phyloP scores from a whole-genome alignment of 2,113 vertebrate genomes.

The Odontesthes bonariensis region DNA sequence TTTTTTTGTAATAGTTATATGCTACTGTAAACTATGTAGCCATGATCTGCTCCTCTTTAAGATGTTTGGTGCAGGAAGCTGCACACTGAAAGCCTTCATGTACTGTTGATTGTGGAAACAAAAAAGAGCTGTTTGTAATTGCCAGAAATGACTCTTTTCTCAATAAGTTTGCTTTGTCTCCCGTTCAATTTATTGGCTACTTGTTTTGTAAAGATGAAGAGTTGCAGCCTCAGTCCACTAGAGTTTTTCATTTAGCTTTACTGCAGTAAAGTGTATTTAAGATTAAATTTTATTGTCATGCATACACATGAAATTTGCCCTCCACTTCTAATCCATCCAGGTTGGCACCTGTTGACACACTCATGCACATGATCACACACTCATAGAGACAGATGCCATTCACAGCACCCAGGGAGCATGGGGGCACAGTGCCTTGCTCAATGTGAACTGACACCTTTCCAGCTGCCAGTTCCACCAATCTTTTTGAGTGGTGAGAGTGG shows the following conservation, averaged over 20 bases:
- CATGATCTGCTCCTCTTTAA: neutral
- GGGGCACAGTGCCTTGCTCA: no score
- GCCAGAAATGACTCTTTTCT: constrained; percentile 49
- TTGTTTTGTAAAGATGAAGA: constrained; percentile 61
- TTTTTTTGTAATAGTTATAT: constrained; percentile 1
- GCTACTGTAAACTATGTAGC: neutral
- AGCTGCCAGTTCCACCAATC: no score
- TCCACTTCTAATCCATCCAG: no score
- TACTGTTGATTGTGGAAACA: constrained; percentile 36
- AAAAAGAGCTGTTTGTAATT: constrained; percentile 51
- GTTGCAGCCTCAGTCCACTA: constrained; percentile 52
- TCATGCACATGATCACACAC: no score
- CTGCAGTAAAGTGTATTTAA: no score
- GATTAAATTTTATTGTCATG: no score
- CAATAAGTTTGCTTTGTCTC: constrained; percentile 55
- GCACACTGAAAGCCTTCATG: constrained; percentile 22
- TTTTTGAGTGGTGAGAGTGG: no score
- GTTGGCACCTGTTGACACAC: no score
- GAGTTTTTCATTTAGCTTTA: constrained; percentile 46
- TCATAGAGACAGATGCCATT: no score
- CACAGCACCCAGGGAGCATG: no score
- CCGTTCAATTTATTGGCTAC: constrained; percentile 41
- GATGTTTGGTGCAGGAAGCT: constrained; percentile 18
- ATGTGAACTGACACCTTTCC: no score
- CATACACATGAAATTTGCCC: no score